These are phyloP conservation scores for Chascanopsetta lugubris DNA, from an alignment of 2,113 vertebrate species.

Conservation along the genomic window DNA sequence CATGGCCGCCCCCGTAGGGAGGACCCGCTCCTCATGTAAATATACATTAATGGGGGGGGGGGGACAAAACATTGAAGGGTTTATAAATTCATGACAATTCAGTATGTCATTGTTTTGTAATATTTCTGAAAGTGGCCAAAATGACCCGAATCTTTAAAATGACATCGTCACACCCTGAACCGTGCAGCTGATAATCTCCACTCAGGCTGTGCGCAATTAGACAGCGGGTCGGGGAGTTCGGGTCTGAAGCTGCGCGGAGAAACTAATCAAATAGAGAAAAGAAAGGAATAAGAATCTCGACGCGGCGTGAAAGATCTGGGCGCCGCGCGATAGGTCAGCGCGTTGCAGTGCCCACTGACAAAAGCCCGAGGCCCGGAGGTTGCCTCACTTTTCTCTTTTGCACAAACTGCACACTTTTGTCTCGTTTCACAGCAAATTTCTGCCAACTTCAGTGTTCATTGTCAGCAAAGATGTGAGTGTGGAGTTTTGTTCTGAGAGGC, in stretches of 20 bases:
- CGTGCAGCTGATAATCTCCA: conserved; percentile 38
- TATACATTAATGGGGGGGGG: too few relatives aligned
- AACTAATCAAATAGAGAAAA: too few relatives aligned
- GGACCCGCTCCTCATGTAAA: too few relatives aligned
- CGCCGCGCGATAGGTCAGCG: conserved; percentile 67
- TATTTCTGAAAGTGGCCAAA: too few relatives aligned
- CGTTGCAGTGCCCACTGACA: conserved; percentile 76
- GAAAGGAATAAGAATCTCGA: conserved; percentile 39
- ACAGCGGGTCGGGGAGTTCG: conserved; percentile 28
- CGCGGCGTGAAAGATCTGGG: conserved; percentile 60
- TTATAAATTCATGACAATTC: too few relatives aligned
- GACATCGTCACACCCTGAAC: conserved; percentile 28
- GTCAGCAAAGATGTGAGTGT: conserved; percentile 83
- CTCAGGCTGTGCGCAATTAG: conserved; percentile 42
- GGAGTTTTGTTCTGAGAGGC: conserved; percentile 80
- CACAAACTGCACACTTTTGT: conserved; percentile 81
- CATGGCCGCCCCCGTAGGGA: too few relatives aligned
- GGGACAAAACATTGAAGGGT: too few relatives aligned
- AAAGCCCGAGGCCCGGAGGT: conserved; percentile 77
- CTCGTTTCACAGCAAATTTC: conserved; percentile 82
- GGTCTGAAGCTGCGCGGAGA: conserved; percentile 37
- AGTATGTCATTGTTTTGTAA: too few relatives aligned
- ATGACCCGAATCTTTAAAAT: too few relatives aligned
- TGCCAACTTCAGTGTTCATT: conserved; percentile 84
- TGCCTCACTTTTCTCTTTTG: conserved; percentile 76